Conservation (phyloP, 1,140 invertebrate species). For the Bombus turneri region DNA sequence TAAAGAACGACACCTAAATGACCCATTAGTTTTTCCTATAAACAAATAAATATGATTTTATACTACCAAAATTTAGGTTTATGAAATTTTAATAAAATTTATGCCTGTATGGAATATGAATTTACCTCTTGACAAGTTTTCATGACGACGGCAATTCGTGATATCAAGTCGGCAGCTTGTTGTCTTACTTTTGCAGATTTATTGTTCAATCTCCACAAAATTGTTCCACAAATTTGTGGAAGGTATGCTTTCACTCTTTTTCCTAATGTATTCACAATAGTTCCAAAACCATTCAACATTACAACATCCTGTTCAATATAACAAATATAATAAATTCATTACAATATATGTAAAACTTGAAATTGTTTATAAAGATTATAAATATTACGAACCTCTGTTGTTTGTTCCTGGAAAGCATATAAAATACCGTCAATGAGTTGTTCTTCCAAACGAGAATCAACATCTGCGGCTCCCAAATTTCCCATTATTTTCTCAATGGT, state of each 20-base stretch:
- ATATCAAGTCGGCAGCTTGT: constrained; percentile 99
- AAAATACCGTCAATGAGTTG: constrained; percentile 99
- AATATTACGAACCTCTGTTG: constrained; percentile 90
- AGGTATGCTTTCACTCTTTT: constrained; percentile 99
- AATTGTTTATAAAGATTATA: constrained; percentile 1
- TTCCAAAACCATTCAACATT: constrained; percentile 99
- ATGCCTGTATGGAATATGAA: constrained; percentile 18
- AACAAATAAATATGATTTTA: constrained; percentile 49
- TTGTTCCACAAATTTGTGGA: constrained; percentile 99
- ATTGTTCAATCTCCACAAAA: constrained; percentile 99
- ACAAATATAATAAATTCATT: constrained; percentile 46
- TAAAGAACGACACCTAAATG: constrained; percentile 99
- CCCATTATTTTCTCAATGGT: constrained; percentile 99
- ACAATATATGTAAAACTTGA: not conserved
- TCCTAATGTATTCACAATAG: constrained; percentile 98
- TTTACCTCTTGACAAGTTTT: constrained; percentile 98
- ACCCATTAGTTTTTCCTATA: constrained; percentile 98
- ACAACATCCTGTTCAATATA: constrained; percentile 92
- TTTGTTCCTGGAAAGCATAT: constrained; percentile 99
- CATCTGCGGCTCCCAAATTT: constrained; percentile 98
- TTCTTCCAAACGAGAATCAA: constrained; percentile 98
- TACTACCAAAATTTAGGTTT: not conserved
- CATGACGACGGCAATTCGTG: constrained; percentile 99
- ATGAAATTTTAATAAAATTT: not conserved
- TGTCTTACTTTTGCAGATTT: constrained; percentile 99